Percentiles rank a stretch among this genome's conserved stretches.
Evolutionary conservation across 2,888 invertebrate species (phyloP).

Genomic region (Lamellibrachia columna): DNA sequence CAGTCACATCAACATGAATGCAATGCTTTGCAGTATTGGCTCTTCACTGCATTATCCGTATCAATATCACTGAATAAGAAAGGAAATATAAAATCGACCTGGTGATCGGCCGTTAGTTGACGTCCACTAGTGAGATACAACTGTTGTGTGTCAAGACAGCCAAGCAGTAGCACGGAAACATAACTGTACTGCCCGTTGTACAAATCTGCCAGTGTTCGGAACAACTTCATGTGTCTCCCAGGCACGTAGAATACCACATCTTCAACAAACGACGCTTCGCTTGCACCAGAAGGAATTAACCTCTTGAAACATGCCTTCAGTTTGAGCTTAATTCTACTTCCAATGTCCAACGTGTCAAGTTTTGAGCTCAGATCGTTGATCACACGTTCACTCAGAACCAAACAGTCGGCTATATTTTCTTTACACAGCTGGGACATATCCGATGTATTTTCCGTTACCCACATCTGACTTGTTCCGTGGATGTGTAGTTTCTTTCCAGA

Average conservation of each 20-base stretch:
- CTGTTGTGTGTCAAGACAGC: background rate
- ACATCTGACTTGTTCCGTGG: constrained; percentile 25
- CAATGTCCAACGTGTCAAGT: background rate
- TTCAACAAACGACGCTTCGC: background rate
- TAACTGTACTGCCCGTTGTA: background rate
- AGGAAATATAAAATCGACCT: background rate
- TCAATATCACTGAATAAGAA: background rate
- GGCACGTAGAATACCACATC: background rate
- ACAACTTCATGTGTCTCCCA: background rate
- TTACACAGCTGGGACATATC: constrained; percentile 28
- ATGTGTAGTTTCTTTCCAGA: background rate
- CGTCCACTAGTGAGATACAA: constrained; percentile 1
- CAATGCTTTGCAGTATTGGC: background rate
- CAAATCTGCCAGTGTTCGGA: background rate
- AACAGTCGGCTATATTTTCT: constrained; percentile 31
- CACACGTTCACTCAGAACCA: background rate
- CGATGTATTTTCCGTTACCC: constrained; percentile 35
- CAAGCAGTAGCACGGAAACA: background rate
- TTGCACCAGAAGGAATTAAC: background rate
- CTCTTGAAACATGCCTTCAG: background rate
- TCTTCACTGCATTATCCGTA: background rate
- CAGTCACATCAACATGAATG: background rate
- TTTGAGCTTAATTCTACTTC: constrained; percentile 4
- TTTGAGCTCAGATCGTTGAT: background rate
- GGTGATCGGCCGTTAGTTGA: background rate